Conservation (phyloP, 2,113 vertebrate genomes). For the Zingel zingel region DNA sequence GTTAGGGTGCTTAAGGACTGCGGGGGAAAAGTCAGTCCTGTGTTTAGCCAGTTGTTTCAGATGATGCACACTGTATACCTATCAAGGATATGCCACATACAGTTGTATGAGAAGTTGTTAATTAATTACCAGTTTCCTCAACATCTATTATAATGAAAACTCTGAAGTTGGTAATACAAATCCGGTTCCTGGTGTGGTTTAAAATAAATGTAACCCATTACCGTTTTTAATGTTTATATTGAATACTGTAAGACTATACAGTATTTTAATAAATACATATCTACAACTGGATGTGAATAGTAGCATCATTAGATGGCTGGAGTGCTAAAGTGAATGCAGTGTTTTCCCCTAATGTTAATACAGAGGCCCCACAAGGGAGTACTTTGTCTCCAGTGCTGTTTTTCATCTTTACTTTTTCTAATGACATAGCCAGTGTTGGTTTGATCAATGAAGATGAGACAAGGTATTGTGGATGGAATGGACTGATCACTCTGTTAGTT, state of each 20-base stretch:
- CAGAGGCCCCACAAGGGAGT: neutral
- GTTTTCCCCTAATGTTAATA: neutral
- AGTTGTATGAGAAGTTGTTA: neutral
- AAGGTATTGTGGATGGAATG: neutral
- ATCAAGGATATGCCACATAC: neutral
- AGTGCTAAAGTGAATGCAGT: neutral
- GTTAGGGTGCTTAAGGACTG: neutral
- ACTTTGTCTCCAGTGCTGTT: neutral
- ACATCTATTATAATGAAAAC: neutral
- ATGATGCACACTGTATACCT: neutral
- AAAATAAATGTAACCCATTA: neutral
- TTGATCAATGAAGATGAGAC: neutral
- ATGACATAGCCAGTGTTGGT: neutral
- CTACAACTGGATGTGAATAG: neutral
- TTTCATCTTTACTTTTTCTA: neutral
- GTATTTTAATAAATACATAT: neutral
- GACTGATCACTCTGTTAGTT: neutral
- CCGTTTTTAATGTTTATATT: neutral
- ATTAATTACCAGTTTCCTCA: neutral
- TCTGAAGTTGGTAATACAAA: neutral
- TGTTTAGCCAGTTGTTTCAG: neutral
- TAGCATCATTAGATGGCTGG: neutral
- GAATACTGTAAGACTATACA: neutral
- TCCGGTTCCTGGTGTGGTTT: neutral
- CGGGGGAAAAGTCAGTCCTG: neutral